Evolutionary conservation across 2,797 vertebrate species (phyloP).

Genomic region (Enteromius unitaeniatus): DNA sequence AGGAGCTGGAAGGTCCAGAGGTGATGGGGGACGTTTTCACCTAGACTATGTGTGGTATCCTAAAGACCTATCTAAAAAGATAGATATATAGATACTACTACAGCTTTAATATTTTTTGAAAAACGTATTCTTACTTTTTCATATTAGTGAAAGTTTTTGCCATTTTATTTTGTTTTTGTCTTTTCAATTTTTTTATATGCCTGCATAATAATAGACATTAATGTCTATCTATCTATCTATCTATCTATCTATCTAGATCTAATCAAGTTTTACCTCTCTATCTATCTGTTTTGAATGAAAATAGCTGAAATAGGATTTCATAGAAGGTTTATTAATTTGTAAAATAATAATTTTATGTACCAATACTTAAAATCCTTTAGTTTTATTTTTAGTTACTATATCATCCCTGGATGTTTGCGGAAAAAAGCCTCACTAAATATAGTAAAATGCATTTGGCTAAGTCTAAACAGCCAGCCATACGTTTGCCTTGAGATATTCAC

Average conservation of each 20-base stretch:
- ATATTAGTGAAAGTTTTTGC: too few relatives aligned
- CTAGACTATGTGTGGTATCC: background rate
- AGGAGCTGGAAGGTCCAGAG: conserved; percentile 19
- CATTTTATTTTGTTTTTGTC: too few relatives aligned
- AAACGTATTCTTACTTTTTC: too few relatives aligned
- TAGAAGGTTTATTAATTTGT: background rate
- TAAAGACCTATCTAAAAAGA: background rate
- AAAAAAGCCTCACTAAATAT: conserved; percentile 7
- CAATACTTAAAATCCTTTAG: background rate
- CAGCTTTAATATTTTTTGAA: background rate
- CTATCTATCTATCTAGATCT: background rate
- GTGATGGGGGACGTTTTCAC: background rate
- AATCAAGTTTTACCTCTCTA: background rate
- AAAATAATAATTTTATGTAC: background rate
- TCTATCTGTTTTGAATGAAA: background rate
- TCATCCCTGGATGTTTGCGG: background rate
- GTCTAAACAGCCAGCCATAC: conserved; percentile 3
- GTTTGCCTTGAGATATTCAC: background rate
- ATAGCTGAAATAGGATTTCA: background rate
- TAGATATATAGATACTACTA: too few relatives aligned
- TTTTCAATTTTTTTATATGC: background rate
- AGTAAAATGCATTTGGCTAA: background rate
- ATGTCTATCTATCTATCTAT: too few relatives aligned
- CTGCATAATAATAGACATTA: too few relatives aligned
- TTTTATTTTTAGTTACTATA: background rate